A percentile compares a stretch with the other conserved stretches of the same genome.
Evolutionary conservation across 2,113 vertebrate genomes (phyloP).

Genomic region (Smithornis capensis): DNA sequence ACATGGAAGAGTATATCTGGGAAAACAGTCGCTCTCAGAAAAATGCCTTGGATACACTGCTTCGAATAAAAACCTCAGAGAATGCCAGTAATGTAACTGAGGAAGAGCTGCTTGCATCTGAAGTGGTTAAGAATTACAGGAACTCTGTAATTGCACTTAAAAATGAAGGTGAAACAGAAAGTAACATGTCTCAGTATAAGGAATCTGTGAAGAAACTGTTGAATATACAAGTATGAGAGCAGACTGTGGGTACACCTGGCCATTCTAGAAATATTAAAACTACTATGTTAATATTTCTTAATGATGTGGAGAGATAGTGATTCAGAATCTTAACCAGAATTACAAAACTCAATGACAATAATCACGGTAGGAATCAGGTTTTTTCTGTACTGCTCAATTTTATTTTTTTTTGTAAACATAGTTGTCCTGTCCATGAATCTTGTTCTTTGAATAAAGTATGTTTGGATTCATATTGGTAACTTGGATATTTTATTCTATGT

Average conservation of each 20-base stretch:
- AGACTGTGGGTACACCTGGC: neutral
- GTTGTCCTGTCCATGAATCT: neutral
- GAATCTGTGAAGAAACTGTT: conserved; percentile 88
- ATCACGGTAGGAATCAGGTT: neutral
- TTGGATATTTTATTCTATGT: neutral
- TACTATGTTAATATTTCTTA: neutral
- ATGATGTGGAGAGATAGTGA: neutral
- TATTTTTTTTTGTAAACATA: neutral
- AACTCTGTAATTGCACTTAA: conserved; percentile 81
- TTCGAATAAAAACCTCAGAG: conserved; percentile 71
- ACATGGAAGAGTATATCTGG: conserved; percentile 94
- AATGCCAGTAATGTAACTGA: conserved; percentile 32
- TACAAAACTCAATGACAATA: neutral
- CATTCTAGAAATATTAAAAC: neutral
- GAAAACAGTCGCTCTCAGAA: conserved; percentile 86
- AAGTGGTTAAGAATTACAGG: conserved; percentile 82
- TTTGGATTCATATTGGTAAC: neutral
- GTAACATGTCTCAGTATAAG: conserved; percentile 82
- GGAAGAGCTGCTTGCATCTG: conserved; percentile 79
- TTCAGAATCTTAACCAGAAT: neutral
- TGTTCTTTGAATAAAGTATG: conserved; percentile 39
- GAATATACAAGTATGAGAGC: conserved; percentile 34
- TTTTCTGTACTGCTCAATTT: neutral
- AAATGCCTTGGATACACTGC: conserved; percentile 79
- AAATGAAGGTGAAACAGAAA: conserved; percentile 86